Base-by-base conservation (phyloP, 1,140 invertebrate species). In the Heliconius hermathena region DNA sequence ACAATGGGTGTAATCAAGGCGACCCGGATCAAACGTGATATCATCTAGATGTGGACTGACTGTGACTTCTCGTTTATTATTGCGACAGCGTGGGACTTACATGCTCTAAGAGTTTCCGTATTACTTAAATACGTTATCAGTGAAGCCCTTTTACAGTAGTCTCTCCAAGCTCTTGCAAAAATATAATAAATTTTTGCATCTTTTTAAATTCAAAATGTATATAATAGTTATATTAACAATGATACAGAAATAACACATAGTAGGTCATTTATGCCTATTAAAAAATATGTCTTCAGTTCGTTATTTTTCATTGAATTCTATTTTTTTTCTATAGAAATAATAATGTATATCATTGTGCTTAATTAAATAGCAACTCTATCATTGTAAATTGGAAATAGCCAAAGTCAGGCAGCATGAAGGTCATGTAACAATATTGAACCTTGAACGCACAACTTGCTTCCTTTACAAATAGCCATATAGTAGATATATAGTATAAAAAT, bases 401-500 rank as follows among this genome's bases (percentile, higher is more conserved):
- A 79, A 80, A 84, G 80, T 77, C 80, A 80, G 66, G 72, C 74
- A 79, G 54, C 80, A 75, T 81, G 82, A 88, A 89, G 87, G 87
- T 88, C 84, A 84, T 82, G 46, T 57, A 80, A 88, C 79, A 85
- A 86, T 83, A 83, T 80, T 20, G 3, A 81, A 77, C 87, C 87
- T 89, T 88, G 85, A 83, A 81, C 83, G 71, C 52, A 66, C 74
- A 78, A 84, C 78, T 76, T 84, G 81, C 84, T 81, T 89, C 80
- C 82, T 83, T 78, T 80, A 72, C 79, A 81, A 78, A 77, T 26
- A 49, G n/a, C 49, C 38, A 71, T 72, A 71, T 29, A 33, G 33
- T 6, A n/a, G n/a, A n/a, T n/a, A 36, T 36, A 36, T 36, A 36
- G 33, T 36, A 36, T 36, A 36, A 36, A 8, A 36, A 36, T 36